These are phyloP conservation scores for Arothron firmamentum DNA, from an alignment of 2,113 vertebrate genomes.

Conservation along the genomic window DNA sequence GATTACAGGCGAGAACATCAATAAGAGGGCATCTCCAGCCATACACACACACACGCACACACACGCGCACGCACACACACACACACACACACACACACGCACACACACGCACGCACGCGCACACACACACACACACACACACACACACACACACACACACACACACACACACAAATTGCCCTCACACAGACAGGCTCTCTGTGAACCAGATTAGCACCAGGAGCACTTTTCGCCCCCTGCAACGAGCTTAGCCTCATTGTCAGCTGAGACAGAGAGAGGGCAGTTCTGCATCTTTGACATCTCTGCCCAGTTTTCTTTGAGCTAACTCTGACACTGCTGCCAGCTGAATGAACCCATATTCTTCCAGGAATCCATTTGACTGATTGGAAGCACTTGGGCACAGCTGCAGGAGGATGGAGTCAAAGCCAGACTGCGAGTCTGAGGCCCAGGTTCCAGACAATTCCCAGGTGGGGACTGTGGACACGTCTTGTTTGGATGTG, in stretches of 20 bases:
- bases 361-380: conserved; percentile 28
- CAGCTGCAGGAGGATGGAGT: conserved; percentile 39
- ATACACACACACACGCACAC: conserved; percentile 6
- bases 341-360: conserved; percentile 20
- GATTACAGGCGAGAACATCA: conserved; percentile 52
- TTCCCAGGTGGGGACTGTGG: not conserved
- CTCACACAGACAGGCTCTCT: conserved; percentile 7
- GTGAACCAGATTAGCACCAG: conserved; percentile 31
- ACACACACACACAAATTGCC: not conserved
- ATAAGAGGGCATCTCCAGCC: conserved; percentile 36
- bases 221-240: conserved; percentile 21
- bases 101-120: not conserved
- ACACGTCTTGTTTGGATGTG: conserved; percentile 24
- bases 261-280: conserved; percentile 5
- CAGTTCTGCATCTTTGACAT: conserved; percentile 1
- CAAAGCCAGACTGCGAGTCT: conserved; percentile 10
- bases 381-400: too few species aligned
- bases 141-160: not conserved
- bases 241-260: conserved; percentile 34
- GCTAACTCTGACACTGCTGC: not conserved
- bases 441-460: conserved; percentile 29
- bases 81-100: conserved; percentile 2
- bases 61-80: not conserved
- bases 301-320: not conserved
- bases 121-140: conserved; percentile 13